Conservation (phyloP, 92 coral and sea anemone genomes). For the Zoanthus solanderi region DNA sequence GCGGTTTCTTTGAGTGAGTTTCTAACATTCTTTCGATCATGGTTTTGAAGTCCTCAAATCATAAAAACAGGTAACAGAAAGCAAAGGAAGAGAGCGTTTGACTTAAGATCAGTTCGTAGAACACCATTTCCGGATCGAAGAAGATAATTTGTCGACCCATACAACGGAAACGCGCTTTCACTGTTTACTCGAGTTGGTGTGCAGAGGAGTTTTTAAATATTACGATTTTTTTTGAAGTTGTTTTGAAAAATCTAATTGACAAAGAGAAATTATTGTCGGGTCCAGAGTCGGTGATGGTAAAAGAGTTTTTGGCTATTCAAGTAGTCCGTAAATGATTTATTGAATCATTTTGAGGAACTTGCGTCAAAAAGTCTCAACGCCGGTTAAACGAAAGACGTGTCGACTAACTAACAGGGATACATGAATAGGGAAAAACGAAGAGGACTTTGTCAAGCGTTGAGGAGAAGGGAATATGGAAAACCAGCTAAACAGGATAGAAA, state of each 20-base stretch:
- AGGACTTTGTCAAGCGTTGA: conserved; percentile 57
- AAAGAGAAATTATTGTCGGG: not conserved
- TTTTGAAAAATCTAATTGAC: conserved; percentile 11
- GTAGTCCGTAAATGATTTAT: not conserved
- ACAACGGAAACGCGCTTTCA: not conserved
- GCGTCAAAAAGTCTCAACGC: not conserved
- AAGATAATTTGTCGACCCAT: not conserved
- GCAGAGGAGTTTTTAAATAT: conserved; percentile 32
- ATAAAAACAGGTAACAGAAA: not conserved
- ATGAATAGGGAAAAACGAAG: conserved; percentile 23
- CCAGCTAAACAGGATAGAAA: conserved; percentile 65
- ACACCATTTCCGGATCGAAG: not conserved
- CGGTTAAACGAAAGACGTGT: not conserved
- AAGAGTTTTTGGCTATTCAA: not conserved
- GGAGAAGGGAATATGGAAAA: conserved; percentile 74
- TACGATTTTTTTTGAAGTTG: conserved; percentile 12
- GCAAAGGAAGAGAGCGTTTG: not conserved
- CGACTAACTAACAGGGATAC: not conserved
- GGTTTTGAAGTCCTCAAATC: not conserved
- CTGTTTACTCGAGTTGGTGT: conserved; percentile 14
- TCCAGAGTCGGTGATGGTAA: not conserved
- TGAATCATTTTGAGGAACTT: not conserved
- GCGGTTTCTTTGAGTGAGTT: conserved; percentile 46
- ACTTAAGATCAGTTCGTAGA: not conserved
- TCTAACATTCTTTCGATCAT: conserved; percentile 18